Conservation (phyloP, 1,140 invertebrate species). For the Trypoxylus dichotomus region DNA sequence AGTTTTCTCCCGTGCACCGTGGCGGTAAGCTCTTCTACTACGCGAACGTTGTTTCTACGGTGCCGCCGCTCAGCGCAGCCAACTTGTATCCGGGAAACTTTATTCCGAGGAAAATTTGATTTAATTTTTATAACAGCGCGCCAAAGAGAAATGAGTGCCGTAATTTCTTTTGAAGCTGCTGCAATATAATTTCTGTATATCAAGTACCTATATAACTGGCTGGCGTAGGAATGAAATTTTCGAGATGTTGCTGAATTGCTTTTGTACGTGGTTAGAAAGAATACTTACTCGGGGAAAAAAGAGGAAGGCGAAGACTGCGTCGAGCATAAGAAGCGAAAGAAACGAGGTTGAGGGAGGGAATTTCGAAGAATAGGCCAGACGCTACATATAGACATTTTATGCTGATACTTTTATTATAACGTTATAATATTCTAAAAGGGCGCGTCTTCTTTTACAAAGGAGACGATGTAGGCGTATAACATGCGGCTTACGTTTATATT, state of each 20-base stretch:
- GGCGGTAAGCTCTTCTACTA: background rate
- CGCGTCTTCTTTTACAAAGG: background rate
- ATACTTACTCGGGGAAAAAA: background rate
- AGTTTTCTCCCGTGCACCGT: too few species aligned
- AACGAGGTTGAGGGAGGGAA: background rate
- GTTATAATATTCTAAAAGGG: constrained; percentile 7
- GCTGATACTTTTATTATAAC: constrained; percentile 1
- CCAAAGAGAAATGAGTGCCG: constrained; percentile 52
- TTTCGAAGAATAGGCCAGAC: background rate
- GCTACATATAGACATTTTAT: background rate
- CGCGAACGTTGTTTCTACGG: background rate
- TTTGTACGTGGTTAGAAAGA: constrained; percentile 9
- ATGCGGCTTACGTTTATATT: background rate
- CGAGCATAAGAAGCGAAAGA: background rate
- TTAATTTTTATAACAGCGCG: constrained; percentile 53
- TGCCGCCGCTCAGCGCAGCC: constrained; percentile 27
- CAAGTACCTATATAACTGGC: constrained; percentile 42
- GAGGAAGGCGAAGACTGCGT: background rate
- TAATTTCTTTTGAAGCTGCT: constrained; percentile 53
- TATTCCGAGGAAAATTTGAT: constrained; percentile 53
- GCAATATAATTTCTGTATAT: constrained; percentile 53
- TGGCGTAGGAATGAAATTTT: constrained; percentile 44
- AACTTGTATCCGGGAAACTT: constrained; percentile 54
- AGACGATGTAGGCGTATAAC: background rate
- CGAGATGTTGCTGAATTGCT: constrained; percentile 27